Conservation (phyloP, 2,113 vertebrate genomes). For the Trichomycterus rosablanca region DNA sequence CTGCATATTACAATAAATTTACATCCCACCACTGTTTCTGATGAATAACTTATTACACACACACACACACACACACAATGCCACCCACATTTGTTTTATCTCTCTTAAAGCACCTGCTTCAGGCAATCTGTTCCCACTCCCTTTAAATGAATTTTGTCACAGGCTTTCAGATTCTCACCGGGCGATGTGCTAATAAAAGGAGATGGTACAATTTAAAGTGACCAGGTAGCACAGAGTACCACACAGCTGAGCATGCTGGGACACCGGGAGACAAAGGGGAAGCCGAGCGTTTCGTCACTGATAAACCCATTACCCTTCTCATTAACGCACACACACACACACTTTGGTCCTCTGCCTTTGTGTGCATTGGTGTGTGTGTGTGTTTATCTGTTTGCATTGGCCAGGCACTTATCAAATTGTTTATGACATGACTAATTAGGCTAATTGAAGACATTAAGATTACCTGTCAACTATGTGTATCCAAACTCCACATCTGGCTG, state of each 20-base stretch:
- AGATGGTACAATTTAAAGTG: constrained; percentile 96
- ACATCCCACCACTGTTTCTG: too few relatives aligned
- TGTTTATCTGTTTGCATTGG: constrained; percentile 98
- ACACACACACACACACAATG: constrained; percentile 22
- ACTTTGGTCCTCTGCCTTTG: constrained; percentile 5
- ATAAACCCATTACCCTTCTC: constrained; percentile 93
- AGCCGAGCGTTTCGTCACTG: constrained; percentile 77
- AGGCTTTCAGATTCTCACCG: constrained; percentile 88
- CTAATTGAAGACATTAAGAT: constrained; percentile 99
- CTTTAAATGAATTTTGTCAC: constrained; percentile 98
- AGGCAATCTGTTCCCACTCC: constrained; percentile 82
- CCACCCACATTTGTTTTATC: constrained; percentile 72
- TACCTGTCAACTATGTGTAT: constrained; percentile 98
- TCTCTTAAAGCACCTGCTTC: constrained; percentile 90
- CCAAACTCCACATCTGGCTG: constrained; percentile 91
- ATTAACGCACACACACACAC: constrained; percentile 73
- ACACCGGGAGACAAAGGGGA: constrained; percentile 70
- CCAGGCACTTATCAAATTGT: constrained; percentile 96
- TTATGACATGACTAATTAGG: constrained; percentile 99
- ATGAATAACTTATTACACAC: too few relatives aligned
- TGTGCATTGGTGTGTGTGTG: constrained; percentile 50
- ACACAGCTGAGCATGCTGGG: constrained; percentile 80
- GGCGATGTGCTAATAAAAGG: constrained; percentile 94
- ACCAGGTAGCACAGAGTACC: constrained; percentile 89
- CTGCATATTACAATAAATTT: too few relatives aligned